These are phyloP conservation scores for Torymus tubicola DNA, from an alignment of 2,888 invertebrate genomes.

Conservation along the genomic window DNA sequence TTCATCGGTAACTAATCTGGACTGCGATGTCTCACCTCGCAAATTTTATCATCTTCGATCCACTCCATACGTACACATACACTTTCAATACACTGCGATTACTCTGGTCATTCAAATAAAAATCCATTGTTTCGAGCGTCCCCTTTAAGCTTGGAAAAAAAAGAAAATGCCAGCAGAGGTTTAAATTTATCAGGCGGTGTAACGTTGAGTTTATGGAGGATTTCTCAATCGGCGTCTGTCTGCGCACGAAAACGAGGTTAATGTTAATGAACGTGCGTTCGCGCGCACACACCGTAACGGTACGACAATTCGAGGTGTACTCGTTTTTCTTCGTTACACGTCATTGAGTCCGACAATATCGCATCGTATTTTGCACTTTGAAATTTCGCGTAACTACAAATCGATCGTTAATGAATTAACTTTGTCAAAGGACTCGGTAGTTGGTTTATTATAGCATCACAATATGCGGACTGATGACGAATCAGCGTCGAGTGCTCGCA, in stretches of 20 bases:
- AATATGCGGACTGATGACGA: no score
- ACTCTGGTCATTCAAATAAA: no score
- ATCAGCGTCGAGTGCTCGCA: no score
- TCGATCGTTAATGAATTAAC: background rate
- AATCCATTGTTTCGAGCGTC: no score
- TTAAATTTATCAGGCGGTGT: background rate
- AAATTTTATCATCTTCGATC: no score
- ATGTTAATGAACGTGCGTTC: constrained; percentile 45
- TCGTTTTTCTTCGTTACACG: constrained; percentile 28
- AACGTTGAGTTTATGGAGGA: constrained; percentile 17
- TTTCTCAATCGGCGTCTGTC: constrained; percentile 16
- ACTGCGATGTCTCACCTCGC: no score
- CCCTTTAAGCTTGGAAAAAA: no score
- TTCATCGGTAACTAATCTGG: no score
- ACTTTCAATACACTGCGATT: no score
- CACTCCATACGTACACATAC: no score
- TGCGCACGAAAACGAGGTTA: constrained; percentile 43
- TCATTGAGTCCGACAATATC: constrained; percentile 23
- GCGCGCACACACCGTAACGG: constrained; percentile 37
- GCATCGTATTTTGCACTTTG: constrained; percentile 40
- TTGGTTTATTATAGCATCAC: no score
- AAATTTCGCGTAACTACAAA: background rate
- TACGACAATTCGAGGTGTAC: constrained; percentile 50
- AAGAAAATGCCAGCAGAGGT: no score
- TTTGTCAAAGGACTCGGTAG: background rate